A percentile compares a stretch with the other conserved stretches of the same genome.
Conservation (phyloP, 2,888 invertebrate species). For the Bombylius discolor region DNA sequence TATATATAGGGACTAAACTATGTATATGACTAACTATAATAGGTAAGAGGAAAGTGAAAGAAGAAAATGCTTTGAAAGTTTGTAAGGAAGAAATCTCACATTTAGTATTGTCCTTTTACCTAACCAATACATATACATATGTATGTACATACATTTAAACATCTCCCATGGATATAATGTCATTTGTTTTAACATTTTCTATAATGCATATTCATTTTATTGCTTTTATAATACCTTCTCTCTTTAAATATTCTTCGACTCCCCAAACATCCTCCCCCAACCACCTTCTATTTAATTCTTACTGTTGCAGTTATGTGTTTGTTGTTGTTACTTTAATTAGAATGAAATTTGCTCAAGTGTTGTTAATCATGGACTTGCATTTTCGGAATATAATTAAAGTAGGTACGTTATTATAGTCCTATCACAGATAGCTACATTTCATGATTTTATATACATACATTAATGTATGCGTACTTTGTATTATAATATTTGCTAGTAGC, state of each 20-base stretch:
- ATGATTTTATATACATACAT: no score
- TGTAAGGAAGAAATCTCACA: conserved; percentile 8
- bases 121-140: no score
- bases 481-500: no score
- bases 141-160: no score
- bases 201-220: no score
- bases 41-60: background rate
- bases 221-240: no score
- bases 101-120: background rate
- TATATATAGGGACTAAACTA: no score
- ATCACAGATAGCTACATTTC: background rate
- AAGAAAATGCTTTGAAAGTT: conserved; percentile 3
- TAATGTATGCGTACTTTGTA: no score
- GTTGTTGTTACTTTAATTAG: conserved; percentile 15
- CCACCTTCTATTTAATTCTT: no score
- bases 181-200: no score
- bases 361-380: conserved; percentile 16
- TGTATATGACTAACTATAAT: no score
- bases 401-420: background rate
- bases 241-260: background rate
- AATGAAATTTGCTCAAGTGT: conserved; percentile 14
- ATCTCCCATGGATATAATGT: no score
- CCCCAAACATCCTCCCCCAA: background rate
- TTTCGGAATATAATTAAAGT: conserved; percentile 15
- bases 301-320: background rate